These are phyloP conservation scores for Boleophthalmus pectinirostris DNA, from an alignment of 2,113 vertebrate species.

Conservation along the genomic window DNA sequence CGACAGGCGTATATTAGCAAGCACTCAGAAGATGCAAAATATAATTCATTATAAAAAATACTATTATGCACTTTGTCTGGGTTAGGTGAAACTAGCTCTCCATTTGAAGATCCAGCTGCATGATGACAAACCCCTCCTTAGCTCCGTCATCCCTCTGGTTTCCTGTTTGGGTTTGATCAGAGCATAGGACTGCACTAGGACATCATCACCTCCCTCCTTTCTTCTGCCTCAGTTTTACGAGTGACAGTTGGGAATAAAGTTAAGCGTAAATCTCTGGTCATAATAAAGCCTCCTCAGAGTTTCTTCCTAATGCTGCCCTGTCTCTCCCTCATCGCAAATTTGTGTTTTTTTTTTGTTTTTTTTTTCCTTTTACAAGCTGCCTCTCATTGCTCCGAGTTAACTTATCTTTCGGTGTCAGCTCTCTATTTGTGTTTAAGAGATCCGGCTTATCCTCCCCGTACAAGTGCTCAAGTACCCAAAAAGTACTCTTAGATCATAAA, in stretches of 20 bases:
- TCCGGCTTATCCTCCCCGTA: slow-evolving; percentile 14
- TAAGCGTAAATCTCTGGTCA: slow-evolving; percentile 73
- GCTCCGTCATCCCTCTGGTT: slow-evolving; percentile 66
- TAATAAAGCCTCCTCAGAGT: slow-evolving; percentile 78
- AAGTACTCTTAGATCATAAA: slow-evolving; percentile 7
- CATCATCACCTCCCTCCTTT: slow-evolving; percentile 65
- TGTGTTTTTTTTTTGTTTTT: slow-evolving; percentile 51
- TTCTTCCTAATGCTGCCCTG: slow-evolving; percentile 68
- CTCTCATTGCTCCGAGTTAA: slow-evolving; percentile 55
- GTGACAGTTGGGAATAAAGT: slow-evolving; percentile 76
- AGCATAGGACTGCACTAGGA: slow-evolving; percentile 54
- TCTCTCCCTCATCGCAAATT: slow-evolving; percentile 67
- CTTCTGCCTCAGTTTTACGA: slow-evolving; percentile 73
- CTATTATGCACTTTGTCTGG: not conserved
- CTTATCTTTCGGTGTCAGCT: slow-evolving; percentile 64
- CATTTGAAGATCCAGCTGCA: slow-evolving; percentile 55
- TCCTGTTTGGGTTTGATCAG: slow-evolving; percentile 78
- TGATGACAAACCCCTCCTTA: slow-evolving; percentile 58
- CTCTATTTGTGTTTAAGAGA: slow-evolving; percentile 55
- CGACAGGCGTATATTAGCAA: too few relatives aligned
- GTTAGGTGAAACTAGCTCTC: slow-evolving; percentile 39
- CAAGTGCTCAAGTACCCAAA: slow-evolving; percentile 17
- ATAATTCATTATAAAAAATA: not conserved
- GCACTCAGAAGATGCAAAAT: not conserved
- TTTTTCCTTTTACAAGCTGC: slow-evolving; percentile 52